A percentile compares a stretch with the other conserved stretches of the same genome.
These are phyloP conservation scores for Schizothorax lantsangensis DNA, from an alignment of 2,797 vertebrate species.

Conservation along the genomic window DNA sequence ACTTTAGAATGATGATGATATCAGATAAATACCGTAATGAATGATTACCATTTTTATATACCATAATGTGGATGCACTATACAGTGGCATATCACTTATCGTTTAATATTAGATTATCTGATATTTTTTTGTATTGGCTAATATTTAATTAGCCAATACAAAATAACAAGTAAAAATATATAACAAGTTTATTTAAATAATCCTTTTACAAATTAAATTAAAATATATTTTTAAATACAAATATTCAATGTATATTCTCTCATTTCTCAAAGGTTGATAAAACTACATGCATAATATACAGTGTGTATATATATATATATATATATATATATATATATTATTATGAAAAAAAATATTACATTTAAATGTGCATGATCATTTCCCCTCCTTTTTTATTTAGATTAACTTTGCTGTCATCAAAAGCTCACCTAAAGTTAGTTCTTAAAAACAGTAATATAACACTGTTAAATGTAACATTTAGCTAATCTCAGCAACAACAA, in stretches of 20 bases:
- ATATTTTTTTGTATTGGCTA: neutral
- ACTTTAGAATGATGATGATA: neutral
- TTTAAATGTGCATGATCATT: neutral
- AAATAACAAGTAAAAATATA: no score
- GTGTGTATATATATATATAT: neutral
- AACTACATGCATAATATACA: neutral
- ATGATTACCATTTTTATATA: neutral
- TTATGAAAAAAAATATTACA: neutral
- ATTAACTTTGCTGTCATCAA: neutral
- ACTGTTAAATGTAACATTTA: neutral
- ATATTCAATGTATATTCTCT: neutral
- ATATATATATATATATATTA: neutral
- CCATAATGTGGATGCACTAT: neutral
- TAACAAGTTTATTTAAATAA: neutral
- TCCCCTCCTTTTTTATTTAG: neutral
- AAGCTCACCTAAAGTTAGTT: neutral
- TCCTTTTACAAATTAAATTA: neutral
- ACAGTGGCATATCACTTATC: neutral
- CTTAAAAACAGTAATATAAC: neutral
- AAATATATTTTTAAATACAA: neutral
- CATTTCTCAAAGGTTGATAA: neutral
- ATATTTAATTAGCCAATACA: neutral
- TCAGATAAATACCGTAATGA: neutral
- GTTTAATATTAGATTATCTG: neutral
- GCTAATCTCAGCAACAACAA: no score